These are phyloP conservation scores for Ypsolopha scabrella DNA, from an alignment of 2,888 invertebrate genomes.

Conservation along the genomic window DNA sequence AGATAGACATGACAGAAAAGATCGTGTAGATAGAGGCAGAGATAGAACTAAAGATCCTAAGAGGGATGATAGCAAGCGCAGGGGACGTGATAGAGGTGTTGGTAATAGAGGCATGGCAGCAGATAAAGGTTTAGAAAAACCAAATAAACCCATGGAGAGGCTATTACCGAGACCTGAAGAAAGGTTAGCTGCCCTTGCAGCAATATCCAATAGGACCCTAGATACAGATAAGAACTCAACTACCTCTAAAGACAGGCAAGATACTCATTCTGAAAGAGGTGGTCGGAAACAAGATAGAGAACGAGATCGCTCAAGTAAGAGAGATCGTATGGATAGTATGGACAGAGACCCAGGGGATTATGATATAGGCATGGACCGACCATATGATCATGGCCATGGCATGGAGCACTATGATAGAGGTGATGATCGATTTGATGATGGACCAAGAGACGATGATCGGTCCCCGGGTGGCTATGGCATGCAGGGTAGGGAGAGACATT, in stretches of 20 bases:
- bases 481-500: conserved; percentile 55
- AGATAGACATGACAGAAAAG: conserved; percentile 75
- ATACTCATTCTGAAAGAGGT: conserved; percentile 57
- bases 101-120: conserved; percentile 52
- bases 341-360: conserved; percentile 63
- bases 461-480: conserved; percentile 46
- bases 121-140: conserved; percentile 72
- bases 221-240: conserved; percentile 58
- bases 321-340: conserved; percentile 56
- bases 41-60: conserved; percentile 69
- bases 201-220: conserved; percentile 55
- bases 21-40: conserved; percentile 76
- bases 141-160: conserved; percentile 72
- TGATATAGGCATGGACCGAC: conserved; percentile 52
- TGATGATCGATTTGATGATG: conserved; percentile 57
- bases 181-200: conserved; percentile 70
- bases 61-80: conserved; percentile 63
- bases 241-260: conserved; percentile 58
- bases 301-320: conserved; percentile 62
- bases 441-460: conserved; percentile 51
- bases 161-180: conserved; percentile 74
- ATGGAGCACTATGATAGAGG: conserved; percentile 63
- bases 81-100: conserved; percentile 57
- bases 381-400: conserved; percentile 57
- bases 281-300: conserved; percentile 62